These are phyloP conservation scores for Tiliacea aurago DNA, from an alignment of 2,888 invertebrate species.

Conservation along the genomic window DNA sequence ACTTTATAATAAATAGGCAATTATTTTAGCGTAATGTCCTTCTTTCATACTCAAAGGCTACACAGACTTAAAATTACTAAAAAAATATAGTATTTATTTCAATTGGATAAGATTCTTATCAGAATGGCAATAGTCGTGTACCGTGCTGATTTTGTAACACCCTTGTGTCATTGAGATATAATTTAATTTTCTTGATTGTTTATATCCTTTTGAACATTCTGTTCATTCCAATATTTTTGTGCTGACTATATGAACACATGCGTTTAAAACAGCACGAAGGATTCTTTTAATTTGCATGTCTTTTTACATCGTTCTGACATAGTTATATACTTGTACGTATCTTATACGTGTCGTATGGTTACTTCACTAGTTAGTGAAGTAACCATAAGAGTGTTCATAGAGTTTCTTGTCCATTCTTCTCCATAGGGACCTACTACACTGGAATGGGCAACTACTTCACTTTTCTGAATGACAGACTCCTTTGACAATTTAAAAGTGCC, in stretches of 20 bases:
- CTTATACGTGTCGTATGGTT: too few relatives aligned
- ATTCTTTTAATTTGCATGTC: background rate
- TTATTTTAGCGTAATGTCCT: background rate
- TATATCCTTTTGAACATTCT: background rate
- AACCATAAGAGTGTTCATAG: background rate
- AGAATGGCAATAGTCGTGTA: background rate
- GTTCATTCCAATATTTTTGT: background rate
- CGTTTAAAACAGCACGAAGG: background rate
- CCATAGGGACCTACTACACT: background rate
- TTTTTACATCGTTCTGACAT: background rate
- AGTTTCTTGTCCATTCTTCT: background rate
- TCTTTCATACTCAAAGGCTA: background rate
- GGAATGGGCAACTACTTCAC: background rate
- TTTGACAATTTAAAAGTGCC: too few relatives aligned
- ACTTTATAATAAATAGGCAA: too few relatives aligned
- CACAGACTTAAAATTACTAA: background rate
- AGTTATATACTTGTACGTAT: too few relatives aligned
- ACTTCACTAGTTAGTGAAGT: too few relatives aligned
- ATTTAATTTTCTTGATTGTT: background rate
- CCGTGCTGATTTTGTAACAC: background rate
- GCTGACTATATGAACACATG: background rate
- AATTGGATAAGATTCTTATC: background rate
- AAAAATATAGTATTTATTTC: too few relatives aligned
- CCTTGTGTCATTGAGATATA: background rate
- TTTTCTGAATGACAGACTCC: too few relatives aligned